These are phyloP conservation scores for Heliconius himera DNA, from an alignment of 1,140 invertebrate species.

Conservation along the genomic window DNA sequence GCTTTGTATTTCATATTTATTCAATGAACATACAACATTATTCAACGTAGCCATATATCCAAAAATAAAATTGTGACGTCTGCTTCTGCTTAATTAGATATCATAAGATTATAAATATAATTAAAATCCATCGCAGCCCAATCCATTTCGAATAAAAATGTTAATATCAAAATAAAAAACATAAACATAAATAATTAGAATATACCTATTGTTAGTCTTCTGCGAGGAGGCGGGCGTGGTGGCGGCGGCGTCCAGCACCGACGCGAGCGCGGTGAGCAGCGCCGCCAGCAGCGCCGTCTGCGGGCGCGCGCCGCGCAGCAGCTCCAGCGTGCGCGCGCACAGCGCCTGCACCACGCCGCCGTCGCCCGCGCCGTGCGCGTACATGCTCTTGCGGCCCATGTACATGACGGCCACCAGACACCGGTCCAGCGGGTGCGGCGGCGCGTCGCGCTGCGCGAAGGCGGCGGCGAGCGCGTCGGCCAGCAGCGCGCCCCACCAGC, in stretches of 20 bases:
- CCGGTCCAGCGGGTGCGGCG: slow-evolving; percentile 93
- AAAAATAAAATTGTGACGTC: too few species aligned
- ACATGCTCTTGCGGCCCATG: slow-evolving; percentile 91
- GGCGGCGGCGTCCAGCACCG: slow-evolving; percentile 50
- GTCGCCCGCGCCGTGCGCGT: slow-evolving; percentile 48
- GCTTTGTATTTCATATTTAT: too few species aligned
- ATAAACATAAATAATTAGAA: too few species aligned
- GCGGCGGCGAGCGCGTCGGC: slow-evolving; percentile 90
- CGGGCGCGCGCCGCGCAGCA: slow-evolving; percentile 50
- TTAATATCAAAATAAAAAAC: too few species aligned
- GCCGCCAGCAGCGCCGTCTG: slow-evolving; percentile 64
- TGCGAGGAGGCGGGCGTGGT: slow-evolving; percentile 22
- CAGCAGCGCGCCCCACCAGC: slow-evolving; percentile 95
- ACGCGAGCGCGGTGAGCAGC: slow-evolving; percentile 41
- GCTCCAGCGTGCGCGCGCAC: slow-evolving; percentile 70
- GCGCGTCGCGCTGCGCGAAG: slow-evolving; percentile 89
- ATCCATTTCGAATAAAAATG: too few species aligned
- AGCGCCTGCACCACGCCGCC: slow-evolving; percentile 71
- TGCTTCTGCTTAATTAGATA: too few species aligned
- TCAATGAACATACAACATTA: too few species aligned
- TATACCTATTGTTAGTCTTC: slow-evolving; percentile 36
- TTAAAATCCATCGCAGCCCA: too few species aligned
- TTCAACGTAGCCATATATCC: too few species aligned
- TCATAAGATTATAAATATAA: too few species aligned
- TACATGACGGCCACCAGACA: slow-evolving; percentile 94